Evolutionary conservation across 35 echinoderm and acorn worm genomes (phyloP).

Genomic region (Diadema setosum): DNA sequence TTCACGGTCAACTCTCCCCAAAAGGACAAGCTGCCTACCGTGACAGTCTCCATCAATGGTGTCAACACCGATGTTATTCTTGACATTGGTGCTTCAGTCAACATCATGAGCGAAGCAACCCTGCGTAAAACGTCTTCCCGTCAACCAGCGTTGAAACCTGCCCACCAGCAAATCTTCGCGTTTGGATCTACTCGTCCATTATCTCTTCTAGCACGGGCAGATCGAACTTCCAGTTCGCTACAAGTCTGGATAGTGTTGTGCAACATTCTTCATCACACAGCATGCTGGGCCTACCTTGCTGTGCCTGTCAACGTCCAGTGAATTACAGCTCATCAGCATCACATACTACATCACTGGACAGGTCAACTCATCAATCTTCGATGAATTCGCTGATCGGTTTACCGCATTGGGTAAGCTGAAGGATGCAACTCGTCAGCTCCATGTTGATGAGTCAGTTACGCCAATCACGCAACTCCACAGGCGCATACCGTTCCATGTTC

Average conservation of each 20-base stretch:
- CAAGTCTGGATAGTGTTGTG: not conserved
- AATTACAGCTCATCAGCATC: not conserved
- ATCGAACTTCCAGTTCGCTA: not conserved
- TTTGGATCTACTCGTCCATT: not conserved
- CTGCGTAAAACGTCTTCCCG: not conserved
- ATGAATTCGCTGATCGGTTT: slow-evolving; percentile 3
- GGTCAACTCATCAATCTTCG: not conserved
- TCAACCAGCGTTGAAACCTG: not conserved
- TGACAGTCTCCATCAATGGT: not conserved
- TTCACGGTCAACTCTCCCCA: not conserved
- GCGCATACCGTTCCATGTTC: slow-evolving; percentile 14
- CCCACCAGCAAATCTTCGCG: not conserved
- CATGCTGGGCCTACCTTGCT: not conserved
- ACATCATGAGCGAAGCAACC: not conserved
- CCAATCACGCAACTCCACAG: not conserved
- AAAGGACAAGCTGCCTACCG: not conserved
- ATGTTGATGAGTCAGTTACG: not conserved
- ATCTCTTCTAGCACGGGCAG: not conserved
- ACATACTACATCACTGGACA: not conserved
- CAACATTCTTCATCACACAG: not conserved
- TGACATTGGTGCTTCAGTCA: not conserved
- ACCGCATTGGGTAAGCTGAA: not conserved
- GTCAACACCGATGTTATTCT: not conserved
- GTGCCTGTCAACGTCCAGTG: not conserved
- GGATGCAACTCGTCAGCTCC: not conserved